These are phyloP conservation scores for Branchellion lobata DNA, from an alignment of 2,888 invertebrate species.

Conservation along the genomic window DNA sequence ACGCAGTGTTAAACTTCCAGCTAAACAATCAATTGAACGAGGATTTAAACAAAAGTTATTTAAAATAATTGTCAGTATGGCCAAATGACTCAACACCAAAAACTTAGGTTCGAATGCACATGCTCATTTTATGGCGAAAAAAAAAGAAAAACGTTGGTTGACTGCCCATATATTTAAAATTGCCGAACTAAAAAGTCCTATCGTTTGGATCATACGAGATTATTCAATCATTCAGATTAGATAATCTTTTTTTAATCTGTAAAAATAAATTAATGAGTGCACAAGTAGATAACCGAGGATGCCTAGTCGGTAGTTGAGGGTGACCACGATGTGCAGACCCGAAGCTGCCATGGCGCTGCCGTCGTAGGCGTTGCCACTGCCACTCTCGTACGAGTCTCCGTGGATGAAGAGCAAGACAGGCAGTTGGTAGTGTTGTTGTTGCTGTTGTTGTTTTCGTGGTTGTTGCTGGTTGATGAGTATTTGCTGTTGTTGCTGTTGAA, in stretches of 20 bases:
- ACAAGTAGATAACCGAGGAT: conserved; percentile 75
- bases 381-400: conserved; percentile 94
- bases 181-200: background rate
- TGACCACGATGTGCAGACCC: conserved; percentile 86
- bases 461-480: background rate
- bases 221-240: background rate
- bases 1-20: no score
- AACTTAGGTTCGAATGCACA: no score
- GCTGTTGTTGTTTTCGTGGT: background rate
- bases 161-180: background rate
- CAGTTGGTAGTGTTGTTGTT: conserved; percentile 51
- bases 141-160: background rate
- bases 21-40: no score
- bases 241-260: background rate
- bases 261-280: background rate
- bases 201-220: background rate
- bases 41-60: no score
- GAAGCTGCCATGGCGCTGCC: conserved; percentile 90
- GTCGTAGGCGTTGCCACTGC: conserved; percentile 93
- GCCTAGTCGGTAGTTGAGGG: conserved; percentile 92
- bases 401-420: conserved; percentile 87
- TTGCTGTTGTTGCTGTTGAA: background rate
- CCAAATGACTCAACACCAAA: no score
- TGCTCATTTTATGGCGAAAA: no score
- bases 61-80: no score